Evolutionary conservation across 2,113 vertebrate species (phyloP).

Genomic region (Noturus placidus): DNA sequence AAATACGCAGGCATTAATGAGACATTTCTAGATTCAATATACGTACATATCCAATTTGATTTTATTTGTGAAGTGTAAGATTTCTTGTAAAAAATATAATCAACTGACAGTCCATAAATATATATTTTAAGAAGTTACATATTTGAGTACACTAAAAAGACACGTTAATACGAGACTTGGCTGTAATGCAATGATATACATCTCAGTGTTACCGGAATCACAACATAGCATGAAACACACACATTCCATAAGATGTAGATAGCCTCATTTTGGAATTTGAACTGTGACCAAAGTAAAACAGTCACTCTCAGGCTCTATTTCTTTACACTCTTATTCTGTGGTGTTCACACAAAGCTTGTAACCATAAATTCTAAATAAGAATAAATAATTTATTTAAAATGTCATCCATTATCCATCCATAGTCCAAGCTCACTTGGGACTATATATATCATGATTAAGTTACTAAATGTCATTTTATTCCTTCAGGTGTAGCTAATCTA

Average conservation of each 20-base stretch:
- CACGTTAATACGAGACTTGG: neutral
- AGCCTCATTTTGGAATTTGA: neutral
- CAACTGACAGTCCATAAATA: neutral
- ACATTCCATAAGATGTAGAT: neutral
- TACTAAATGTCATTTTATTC: neutral
- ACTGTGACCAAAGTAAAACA: neutral
- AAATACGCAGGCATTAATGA: neutral
- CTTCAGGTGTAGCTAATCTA: neutral
- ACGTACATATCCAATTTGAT: neutral
- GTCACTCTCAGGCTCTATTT: neutral
- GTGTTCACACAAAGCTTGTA: neutral
- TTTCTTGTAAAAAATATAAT: neutral
- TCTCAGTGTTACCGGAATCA: neutral
- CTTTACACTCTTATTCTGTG: neutral
- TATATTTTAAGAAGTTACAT: neutral
- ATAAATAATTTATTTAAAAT: neutral
- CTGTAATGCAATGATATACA: neutral
- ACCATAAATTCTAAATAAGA: neutral
- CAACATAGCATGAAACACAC: neutral
- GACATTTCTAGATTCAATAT: neutral
- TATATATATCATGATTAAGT: neutral
- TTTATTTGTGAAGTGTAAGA: constrained; percentile 7
- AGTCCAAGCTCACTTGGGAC: neutral
- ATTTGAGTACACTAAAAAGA: neutral
- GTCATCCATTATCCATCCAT: too few relatives aligned